These are phyloP conservation scores for Philereme transversata DNA, from an alignment of 2,888 invertebrate species.

Conservation along the genomic window DNA sequence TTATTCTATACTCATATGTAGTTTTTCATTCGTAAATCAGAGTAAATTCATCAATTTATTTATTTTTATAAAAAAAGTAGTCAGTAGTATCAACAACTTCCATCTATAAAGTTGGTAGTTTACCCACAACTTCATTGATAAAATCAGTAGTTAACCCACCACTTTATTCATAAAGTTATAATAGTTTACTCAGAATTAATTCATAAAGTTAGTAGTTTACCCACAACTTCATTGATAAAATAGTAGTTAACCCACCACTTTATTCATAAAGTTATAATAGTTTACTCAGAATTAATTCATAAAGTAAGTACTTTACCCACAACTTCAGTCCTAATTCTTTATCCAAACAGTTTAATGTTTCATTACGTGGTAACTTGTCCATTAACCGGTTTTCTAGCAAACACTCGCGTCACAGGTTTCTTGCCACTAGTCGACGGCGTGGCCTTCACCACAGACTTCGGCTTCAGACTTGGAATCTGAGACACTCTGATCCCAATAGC, in stretches of 20 bases:
- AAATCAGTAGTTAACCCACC: constrained; percentile 2
- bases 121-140: constrained; percentile 14
- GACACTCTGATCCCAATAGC: constrained; percentile 75
- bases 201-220: constrained; percentile 1
- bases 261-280: constrained; percentile 8
- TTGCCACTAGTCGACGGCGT: constrained; percentile 48
- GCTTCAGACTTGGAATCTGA: constrained; percentile 72
- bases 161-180: constrained; percentile 8
- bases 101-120: constrained; percentile 6
- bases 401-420: constrained; percentile 56
- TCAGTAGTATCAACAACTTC: not conserved
- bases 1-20: not conserved
- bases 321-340: not conserved
- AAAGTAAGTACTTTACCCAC: too few relatives aligned
- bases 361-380: constrained; percentile 59
- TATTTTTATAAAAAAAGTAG: constrained; percentile 8
- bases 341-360: constrained; percentile 11
- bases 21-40: constrained; percentile 6
- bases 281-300: not conserved
- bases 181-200: constrained; percentile 13
- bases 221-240: constrained; percentile 9
- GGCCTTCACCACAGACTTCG: constrained; percentile 56
- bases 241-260: constrained; percentile 4
- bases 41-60: constrained; percentile 8
- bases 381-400: constrained; percentile 61